These are phyloP conservation scores for Dendrocincla fuliginosa DNA, from an alignment of 2,797 vertebrate species.

Conservation along the genomic window DNA sequence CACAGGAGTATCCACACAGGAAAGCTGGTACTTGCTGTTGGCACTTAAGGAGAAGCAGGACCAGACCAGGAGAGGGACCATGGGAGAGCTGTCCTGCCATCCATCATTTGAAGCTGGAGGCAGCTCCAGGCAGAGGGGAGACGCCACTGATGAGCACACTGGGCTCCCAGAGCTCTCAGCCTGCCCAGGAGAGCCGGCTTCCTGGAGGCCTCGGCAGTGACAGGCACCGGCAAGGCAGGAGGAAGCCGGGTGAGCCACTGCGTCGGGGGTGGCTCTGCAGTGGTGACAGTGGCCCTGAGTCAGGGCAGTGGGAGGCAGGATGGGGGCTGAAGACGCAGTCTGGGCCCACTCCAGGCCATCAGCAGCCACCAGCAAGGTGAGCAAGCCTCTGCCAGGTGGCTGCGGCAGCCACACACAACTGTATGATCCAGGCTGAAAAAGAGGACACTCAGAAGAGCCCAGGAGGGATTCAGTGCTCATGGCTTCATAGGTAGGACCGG, in stretches of 20 bases:
- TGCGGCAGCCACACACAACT: neutral
- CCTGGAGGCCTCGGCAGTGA: accelerated
- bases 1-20: neutral
- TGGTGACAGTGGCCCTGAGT: too few species aligned
- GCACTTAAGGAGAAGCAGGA: neutral
- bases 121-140: neutral
- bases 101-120: neutral
- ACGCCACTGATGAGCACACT: accelerated
- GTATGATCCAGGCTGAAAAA: neutral
- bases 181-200: neutral
- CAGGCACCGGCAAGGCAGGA: neutral
- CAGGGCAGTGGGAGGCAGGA: too few species aligned
- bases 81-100: neutral
- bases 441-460: neutral
- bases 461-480: neutral
- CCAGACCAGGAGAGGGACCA: accelerated
- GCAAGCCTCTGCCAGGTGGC: neutral
- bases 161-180: neutral
- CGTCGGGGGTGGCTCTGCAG: neutral
- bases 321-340: neutral
- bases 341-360: neutral
- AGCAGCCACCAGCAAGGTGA: neutral
- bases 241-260: neutral
- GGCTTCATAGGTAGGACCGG: neutral
- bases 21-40: neutral